Evolutionary conservation across 2,888 invertebrate genomes (phyloP).

Genomic region (Anthrax anthrax): DNA sequence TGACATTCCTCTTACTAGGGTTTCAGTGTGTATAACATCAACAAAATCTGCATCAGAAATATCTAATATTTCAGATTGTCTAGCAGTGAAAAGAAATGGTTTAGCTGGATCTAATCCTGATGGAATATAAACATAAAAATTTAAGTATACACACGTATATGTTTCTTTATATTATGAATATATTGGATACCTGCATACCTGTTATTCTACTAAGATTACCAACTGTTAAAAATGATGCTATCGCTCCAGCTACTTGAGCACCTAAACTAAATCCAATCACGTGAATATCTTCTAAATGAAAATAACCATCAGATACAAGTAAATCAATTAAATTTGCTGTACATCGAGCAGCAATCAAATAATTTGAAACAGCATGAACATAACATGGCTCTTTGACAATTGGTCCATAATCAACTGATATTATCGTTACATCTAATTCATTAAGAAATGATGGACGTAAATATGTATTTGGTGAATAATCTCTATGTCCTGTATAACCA

Average conservation of each 20-base stretch:
- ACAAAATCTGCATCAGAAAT: constrained; percentile 44
- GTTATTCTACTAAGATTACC: constrained; percentile 40
- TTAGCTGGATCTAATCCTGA: constrained; percentile 51
- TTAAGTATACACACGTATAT: too few species aligned
- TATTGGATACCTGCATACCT: constrained; percentile 27
- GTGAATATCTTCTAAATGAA: constrained; percentile 39
- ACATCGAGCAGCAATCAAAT: constrained; percentile 44
- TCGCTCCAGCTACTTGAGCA: constrained; percentile 43
- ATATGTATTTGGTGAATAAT: constrained; percentile 44
- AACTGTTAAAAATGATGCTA: constrained; percentile 35
- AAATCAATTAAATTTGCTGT: constrained; percentile 42
- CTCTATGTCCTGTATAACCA: constrained; percentile 46
- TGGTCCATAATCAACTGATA: constrained; percentile 46
- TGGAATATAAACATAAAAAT: too few species aligned
- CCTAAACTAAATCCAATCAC: constrained; percentile 52
- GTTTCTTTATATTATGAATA: too few species aligned
- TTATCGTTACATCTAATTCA: constrained; percentile 42
- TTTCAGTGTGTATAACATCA: constrained; percentile 50
- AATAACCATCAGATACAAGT: constrained; percentile 33
- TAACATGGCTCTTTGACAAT: constrained; percentile 47
- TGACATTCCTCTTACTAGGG: constrained; percentile 40
- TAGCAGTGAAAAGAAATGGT: constrained; percentile 42
- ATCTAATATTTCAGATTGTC: constrained; percentile 38
- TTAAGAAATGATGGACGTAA: constrained; percentile 45
- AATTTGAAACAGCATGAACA: constrained; percentile 41